Evolutionary conservation across 30 jellyfish, hydroid and myxozoan genomes (phyloP).

Genomic region (Turritopsis dohrnii): DNA sequence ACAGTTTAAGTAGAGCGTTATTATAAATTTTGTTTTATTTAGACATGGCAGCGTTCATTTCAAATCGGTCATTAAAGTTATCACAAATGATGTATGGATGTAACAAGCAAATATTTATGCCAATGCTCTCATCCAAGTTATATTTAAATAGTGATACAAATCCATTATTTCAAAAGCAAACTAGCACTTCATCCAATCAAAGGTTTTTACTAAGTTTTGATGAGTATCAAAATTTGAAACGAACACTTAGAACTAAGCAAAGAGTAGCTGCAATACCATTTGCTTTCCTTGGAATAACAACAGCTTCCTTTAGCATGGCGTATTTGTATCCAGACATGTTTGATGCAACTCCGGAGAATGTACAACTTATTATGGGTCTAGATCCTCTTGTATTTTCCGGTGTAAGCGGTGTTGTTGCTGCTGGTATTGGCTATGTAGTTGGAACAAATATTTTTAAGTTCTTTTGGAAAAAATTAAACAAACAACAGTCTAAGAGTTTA

Average conservation of each 20-base stretch:
- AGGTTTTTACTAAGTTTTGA: constrained; percentile 54
- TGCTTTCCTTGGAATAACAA: constrained; percentile 71
- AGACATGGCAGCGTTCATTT: background rate
- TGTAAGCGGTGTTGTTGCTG: constrained; percentile 75
- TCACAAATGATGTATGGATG: background rate
- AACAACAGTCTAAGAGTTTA: constrained; percentile 42
- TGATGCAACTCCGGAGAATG: constrained; percentile 98
- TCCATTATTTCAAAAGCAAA: background rate
- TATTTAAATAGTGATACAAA: background rate
- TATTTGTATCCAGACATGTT: constrained; percentile 97
- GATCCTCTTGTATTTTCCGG: constrained; percentile 96
- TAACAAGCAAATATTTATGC: background rate
- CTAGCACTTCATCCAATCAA: constrained; percentile 15
- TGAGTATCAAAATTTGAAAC: constrained; percentile 63
- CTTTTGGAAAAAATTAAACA: constrained; percentile 51
- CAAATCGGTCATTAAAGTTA: background rate
- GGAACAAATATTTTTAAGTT: constrained; percentile 57
- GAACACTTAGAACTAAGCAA: constrained; percentile 61
- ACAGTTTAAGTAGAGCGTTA: too few relatives aligned
- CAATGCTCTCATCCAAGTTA: background rate
- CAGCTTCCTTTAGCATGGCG: constrained; percentile 82
- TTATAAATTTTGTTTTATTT: background rate
- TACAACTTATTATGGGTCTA: constrained; percentile 89
- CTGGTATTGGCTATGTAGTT: constrained; percentile 72
- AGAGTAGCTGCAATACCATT: constrained; percentile 91